phyloP scores from a whole-genome alignment of 2,113 vertebrate genomes.

The Trematocara stigmaticum region DNA sequence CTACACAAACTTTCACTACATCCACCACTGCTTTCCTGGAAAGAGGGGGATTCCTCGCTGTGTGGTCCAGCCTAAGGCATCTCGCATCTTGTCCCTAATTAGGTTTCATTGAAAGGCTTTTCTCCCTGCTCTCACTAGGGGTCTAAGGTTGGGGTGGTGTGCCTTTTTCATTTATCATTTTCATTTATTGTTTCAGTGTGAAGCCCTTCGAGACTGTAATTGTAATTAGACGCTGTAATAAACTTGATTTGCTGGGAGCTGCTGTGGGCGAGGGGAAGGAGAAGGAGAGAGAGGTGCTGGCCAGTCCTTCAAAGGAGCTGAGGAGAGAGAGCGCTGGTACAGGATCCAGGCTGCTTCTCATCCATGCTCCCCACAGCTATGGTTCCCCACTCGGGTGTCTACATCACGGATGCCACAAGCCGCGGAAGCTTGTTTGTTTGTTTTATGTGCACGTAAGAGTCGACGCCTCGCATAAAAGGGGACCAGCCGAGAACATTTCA shows the following conservation, averaged over 20 bases:
- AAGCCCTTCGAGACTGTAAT: constrained; percentile 50
- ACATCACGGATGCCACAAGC: not conserved
- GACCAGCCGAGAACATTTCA: not conserved
- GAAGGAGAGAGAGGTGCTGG: not conserved
- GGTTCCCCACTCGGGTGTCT: not conserved
- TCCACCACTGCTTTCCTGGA: not conserved
- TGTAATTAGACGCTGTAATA: constrained; percentile 57
- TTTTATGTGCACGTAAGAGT: not conserved
- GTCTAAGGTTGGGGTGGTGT: constrained; percentile 2
- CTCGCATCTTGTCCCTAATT: constrained; percentile 16
- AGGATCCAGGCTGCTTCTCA: not conserved
- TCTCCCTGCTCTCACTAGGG: not conserved
- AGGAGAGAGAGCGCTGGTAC: not conserved
- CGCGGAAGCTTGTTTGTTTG: not conserved
- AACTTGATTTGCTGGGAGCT: constrained; percentile 55
- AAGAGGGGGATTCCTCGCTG: not conserved
- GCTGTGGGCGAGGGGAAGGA: constrained; percentile 11
- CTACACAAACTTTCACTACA: not conserved
- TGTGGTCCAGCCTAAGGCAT: not conserved
- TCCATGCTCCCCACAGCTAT: not conserved
- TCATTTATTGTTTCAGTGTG: constrained; percentile 49
- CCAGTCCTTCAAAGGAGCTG: constrained; percentile 1
- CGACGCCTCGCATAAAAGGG: not conserved
- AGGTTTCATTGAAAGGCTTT: not conserved
- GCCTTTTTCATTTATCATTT: constrained; percentile 54